Evolutionary conservation across 2,797 vertebrate species (phyloP), one percentile per base, ranked within the genome.

Genomic region (Schizopygopsis pylzovi): DNA sequence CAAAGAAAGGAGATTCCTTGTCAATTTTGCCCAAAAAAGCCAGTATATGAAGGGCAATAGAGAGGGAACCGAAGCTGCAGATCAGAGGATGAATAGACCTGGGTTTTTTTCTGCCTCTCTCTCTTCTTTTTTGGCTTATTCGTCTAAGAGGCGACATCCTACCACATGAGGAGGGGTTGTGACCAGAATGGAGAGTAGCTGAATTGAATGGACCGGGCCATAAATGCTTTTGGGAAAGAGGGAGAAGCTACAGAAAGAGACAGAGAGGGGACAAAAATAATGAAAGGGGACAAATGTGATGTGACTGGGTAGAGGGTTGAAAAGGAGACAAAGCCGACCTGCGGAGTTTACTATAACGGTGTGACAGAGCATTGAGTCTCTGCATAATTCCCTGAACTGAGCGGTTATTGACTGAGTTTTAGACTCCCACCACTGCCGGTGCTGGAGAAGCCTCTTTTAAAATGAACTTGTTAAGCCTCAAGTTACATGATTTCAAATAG

Each of bases 161-260:
- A 90, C 90, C 90, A 92, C 86, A 86, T 85, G 86, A 84, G 82
- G 84, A 89, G 91, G 82, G 71, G 88, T 91, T 94, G 93, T 92
- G 93, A 92, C 87, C 91, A 61, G 93, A 94, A 94, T 95, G 83
- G 87, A 89, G 92, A 95, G 89, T 90, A 92, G 93, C 89, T 92
- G 87, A 90, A 90, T 85, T 88, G 87, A 84, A 84, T 90, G 87
- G 91, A 90, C 47, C 15, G 76, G 86, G 87, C 91, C 88, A 89
- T 92, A 92, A 90, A 93, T 92, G 90, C 79, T 90, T 90, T 86
- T 78, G 81, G 41, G 43, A 77, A 71, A 81, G 86, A 83, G 78
- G 67, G 79, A 84, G 63, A 54, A 71, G 20, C 67, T 52, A n/a
- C 63, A 67, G 59, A 37, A 79, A 37, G 33, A 61, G 52, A 54